Evolutionary conservation across 2,797 vertebrate species (phyloP).

Genomic region (Neopelma chrysocephalum): DNA sequence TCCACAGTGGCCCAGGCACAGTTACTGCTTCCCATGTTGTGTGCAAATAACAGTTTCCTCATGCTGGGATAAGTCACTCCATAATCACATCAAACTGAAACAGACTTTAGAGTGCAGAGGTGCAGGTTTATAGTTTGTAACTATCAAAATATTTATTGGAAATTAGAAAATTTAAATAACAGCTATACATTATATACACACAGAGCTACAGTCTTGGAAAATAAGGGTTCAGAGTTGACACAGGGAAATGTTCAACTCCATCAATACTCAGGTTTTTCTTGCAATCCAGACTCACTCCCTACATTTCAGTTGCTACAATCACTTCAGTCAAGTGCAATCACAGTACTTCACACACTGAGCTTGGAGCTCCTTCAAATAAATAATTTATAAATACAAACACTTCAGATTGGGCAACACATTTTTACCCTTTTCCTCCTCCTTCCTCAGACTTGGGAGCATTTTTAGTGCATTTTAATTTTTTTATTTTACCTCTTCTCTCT

Average conservation of each 20-base stretch:
- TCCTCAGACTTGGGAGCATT: background rate
- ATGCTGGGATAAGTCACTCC: background rate
- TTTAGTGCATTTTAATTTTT: background rate
- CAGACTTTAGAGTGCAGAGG: background rate
- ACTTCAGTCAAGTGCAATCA: background rate
- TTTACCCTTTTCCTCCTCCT: background rate
- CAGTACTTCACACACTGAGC: background rate
- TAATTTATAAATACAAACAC: slow-evolving; percentile 20
- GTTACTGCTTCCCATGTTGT: background rate
- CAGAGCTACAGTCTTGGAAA: background rate
- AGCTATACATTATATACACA: slow-evolving; percentile 62
- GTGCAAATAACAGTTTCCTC: background rate
- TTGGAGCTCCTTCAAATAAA: slow-evolving; percentile 9
- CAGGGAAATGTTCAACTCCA: background rate
- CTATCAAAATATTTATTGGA: slow-evolving; percentile 68
- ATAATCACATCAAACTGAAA: background rate
- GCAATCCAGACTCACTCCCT: background rate
- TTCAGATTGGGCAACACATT: background rate
- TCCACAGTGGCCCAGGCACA: background rate
- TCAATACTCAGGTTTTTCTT: background rate
- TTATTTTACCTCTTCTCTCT: slow-evolving; percentile 68
- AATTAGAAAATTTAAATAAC: slow-evolving; percentile 46
- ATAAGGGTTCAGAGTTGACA: background rate
- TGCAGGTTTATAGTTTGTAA: background rate
- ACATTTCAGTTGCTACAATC: background rate